These are phyloP conservation scores for Lepus europaeus DNA, from an alignment of 2,113 vertebrate genomes.

Conservation along the genomic window DNA sequence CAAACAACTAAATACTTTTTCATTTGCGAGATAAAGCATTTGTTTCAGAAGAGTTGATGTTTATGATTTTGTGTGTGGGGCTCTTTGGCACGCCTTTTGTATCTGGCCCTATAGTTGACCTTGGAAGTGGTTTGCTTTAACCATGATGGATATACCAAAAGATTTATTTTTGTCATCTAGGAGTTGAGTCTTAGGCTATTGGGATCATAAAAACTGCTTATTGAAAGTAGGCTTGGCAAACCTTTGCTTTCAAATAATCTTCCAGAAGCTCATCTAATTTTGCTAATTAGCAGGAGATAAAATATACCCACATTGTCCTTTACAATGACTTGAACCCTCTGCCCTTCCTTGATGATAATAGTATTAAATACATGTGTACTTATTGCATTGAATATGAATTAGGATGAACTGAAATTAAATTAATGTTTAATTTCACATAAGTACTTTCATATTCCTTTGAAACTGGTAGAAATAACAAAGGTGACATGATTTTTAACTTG, in stretches of 20 bases:
- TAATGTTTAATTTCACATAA: constrained; percentile 59
- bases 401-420: constrained; percentile 56
- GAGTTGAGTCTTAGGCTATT: constrained; percentile 81
- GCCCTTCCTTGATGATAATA: constrained; percentile 77
- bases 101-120: constrained; percentile 75
- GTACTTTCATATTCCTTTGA: constrained; percentile 52
- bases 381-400: constrained; percentile 75
- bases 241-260: constrained; percentile 80
- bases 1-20: constrained; percentile 38
- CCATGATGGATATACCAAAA: constrained; percentile 82
- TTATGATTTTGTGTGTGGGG: constrained; percentile 58
- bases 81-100: constrained; percentile 81
- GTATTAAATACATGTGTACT: constrained; percentile 76
- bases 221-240: constrained; percentile 81
- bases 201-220: constrained; percentile 81
- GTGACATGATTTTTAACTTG: constrained; percentile 72
- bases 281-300: constrained; percentile 84
- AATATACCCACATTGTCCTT: constrained; percentile 83
- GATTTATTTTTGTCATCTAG: constrained; percentile 82
- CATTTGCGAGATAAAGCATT: constrained; percentile 54
- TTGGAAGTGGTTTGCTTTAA: constrained; percentile 82
- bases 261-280: constrained; percentile 84
- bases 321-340: constrained; percentile 72
- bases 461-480: constrained; percentile 69
- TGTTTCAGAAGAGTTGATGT: constrained; percentile 63